Base-by-base conservation (phyloP, 2,113 vertebrate species). In the Petromus typicus region DNA sequence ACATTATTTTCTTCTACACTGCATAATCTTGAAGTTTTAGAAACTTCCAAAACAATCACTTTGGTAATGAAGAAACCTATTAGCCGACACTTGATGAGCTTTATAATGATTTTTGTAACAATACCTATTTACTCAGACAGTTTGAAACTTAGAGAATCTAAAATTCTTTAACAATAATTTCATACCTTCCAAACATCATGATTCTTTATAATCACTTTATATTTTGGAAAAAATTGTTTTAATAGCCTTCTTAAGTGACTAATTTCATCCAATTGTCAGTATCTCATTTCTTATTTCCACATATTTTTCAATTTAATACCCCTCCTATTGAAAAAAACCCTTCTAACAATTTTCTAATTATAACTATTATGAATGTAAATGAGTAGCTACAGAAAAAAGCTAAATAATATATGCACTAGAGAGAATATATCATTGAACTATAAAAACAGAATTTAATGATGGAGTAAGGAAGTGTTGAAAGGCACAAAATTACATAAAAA, bases 321-420 rank as follows among this genome's bases (percentile, higher is more conserved):
- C 18, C 37, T 93, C 23, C 27, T 91, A 91, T 57, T 94, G 45
- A 94, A 93, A 80, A 75, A 67, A 94, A 61, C 20, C 2, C 64
- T 92, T 66, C 59, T 94, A 96, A 94, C 57, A 93, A 78, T 78
- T 95, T 96, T 54, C 64, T 97, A 94, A 95, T 95, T 96, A 94
- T 93, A 96, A 61, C 23, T 85, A 92, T 95, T 96, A 94, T 82
- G 64, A 95, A 95, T 96, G 71, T 87, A 97, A 95, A 96, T 93
- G 45, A 96, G 64, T 66, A 97, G 59, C 66, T 90, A 96, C 69
- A 93, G 54, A 81, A 93, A 89, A 79, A 48, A 92, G 43, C 34
- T 92, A 94, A 84, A 67, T 95, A 96, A 93, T 90, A 86, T 69
- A 78, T 89, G 54, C 45, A 94, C 73, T 89, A 80, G 5, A 69